A percentile compares a stretch with the other conserved stretches of the same genome.
phyloP scores from a whole-genome alignment of 2,797 vertebrate species.

The Catostomus latipinnis region DNA sequence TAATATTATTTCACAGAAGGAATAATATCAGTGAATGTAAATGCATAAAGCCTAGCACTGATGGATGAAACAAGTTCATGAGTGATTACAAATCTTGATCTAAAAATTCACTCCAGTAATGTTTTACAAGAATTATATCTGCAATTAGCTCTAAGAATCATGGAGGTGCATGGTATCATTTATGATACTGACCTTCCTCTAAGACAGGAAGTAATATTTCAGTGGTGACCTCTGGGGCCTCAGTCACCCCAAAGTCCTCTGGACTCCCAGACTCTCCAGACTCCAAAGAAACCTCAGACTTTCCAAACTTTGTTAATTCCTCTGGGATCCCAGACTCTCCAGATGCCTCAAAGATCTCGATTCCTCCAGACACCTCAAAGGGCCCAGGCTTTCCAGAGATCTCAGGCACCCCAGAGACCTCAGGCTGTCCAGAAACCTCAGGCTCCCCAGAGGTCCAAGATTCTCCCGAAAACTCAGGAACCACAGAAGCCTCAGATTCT shows the following conservation, averaged over 20 bases:
- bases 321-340: neutral
- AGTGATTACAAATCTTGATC: neutral
- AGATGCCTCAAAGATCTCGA: neutral
- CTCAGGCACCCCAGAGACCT: neutral
- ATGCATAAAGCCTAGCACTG: slow-evolving; percentile 36
- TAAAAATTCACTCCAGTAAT: neutral
- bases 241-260: slow-evolving; percentile 37
- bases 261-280: slow-evolving; percentile 38
- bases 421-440: slow-evolving; percentile 49
- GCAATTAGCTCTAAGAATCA: neutral
- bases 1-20: slow-evolving; percentile 22
- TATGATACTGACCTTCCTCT: slow-evolving; percentile 78
- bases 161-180: slow-evolving; percentile 1
- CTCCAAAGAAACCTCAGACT: slow-evolving; percentile 28
- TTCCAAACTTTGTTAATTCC: slow-evolving; percentile 3
- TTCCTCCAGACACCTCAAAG: slow-evolving; percentile 53
- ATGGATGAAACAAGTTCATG: slow-evolving; percentile 21
- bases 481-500: slow-evolving; percentile 5
- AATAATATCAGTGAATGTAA: slow-evolving; percentile 23
- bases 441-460: slow-evolving; percentile 62
- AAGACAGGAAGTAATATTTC: slow-evolving; percentile 66
- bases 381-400: neutral
- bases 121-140: neutral
- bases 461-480: slow-evolving; percentile 53
- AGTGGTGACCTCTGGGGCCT: slow-evolving; percentile 37